Conservation (phyloP, 2,113 vertebrate genomes). For the Cichladusa arquata region DNA sequence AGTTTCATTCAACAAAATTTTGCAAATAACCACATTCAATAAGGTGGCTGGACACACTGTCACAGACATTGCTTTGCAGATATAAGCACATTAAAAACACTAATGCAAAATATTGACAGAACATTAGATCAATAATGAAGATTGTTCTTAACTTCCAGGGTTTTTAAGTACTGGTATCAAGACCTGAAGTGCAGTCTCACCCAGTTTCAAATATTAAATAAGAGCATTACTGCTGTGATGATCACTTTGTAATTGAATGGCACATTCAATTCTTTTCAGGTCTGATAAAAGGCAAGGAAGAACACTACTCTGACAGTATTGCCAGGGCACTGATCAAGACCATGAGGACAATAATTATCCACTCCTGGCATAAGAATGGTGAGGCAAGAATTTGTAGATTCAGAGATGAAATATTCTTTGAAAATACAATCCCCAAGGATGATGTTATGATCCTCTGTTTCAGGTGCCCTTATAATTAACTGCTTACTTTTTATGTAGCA, state of each 20-base stretch:
- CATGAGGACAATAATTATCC: not conserved
- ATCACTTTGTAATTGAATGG: not conserved
- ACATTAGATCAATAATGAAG: not conserved
- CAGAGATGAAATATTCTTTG: not conserved
- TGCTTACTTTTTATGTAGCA: not conserved
- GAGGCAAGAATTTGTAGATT: not conserved
- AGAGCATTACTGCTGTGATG: not conserved
- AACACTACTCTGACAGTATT: not conserved
- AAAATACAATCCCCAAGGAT: not conserved
- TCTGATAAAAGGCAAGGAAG: not conserved
- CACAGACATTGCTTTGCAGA: not conserved
- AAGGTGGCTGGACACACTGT: not conserved
- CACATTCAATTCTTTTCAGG: not conserved
- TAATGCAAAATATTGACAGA: not conserved
- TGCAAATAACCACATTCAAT: not conserved
- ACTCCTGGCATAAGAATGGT: not conserved
- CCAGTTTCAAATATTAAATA: not conserved
- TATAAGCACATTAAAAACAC: not conserved
- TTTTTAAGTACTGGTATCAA: not conserved
- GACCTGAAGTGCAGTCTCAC: not conserved
- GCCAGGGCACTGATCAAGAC: not conserved
- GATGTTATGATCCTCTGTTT: not conserved
- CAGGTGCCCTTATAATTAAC: not conserved
- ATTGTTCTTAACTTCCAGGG: not conserved
- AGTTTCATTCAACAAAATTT: not conserved